Percentiles rank a stretch among this genome's conserved stretches.
These are phyloP conservation scores for Sceloporus undulatus DNA, from an alignment of 2,113 vertebrate species.

Conservation along the genomic window DNA sequence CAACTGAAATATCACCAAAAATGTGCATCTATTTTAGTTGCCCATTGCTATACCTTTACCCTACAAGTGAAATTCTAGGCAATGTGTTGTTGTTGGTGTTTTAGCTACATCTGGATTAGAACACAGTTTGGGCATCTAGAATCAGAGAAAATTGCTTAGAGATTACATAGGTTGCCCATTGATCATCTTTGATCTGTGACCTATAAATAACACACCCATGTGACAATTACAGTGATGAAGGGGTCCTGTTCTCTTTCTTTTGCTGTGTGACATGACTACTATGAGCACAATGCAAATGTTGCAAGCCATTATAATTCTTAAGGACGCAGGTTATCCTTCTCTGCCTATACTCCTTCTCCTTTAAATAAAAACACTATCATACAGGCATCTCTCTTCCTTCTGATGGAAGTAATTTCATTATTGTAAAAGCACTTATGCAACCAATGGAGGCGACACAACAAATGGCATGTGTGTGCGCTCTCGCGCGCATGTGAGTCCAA, in stretches of 20 bases:
- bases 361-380: slow-evolving; percentile 53
- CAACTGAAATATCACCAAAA: not conserved
- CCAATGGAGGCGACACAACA: slow-evolving; percentile 54
- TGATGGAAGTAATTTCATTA: slow-evolving; percentile 76
- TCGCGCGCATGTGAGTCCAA: slow-evolving; percentile 19
- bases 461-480: slow-evolving; percentile 20
- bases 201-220: slow-evolving; percentile 51
- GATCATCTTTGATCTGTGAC: slow-evolving; percentile 14
- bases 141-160: not conserved
- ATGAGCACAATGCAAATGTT: slow-evolving; percentile 5
- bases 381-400: slow-evolving; percentile 60
- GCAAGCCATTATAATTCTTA: slow-evolving; percentile 65
- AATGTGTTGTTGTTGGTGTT: not conserved
- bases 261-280: slow-evolving; percentile 43
- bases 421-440: slow-evolving; percentile 74
- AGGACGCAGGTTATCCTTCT: slow-evolving; percentile 51
- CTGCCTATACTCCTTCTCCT: not conserved
- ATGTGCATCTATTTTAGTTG: not conserved
- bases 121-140: not conserved
- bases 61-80: not conserved
- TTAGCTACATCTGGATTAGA: not conserved
- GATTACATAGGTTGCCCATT: too few relatives aligned
- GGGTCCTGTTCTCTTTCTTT: slow-evolving; percentile 32
- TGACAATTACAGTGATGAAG: not conserved
- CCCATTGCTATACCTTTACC: not conserved